A percentile compares a stretch with the other conserved stretches of the same genome.
These are phyloP conservation scores for Sebastes fasciatus DNA, from an alignment of 2,113 vertebrate species.

Conservation along the genomic window DNA sequence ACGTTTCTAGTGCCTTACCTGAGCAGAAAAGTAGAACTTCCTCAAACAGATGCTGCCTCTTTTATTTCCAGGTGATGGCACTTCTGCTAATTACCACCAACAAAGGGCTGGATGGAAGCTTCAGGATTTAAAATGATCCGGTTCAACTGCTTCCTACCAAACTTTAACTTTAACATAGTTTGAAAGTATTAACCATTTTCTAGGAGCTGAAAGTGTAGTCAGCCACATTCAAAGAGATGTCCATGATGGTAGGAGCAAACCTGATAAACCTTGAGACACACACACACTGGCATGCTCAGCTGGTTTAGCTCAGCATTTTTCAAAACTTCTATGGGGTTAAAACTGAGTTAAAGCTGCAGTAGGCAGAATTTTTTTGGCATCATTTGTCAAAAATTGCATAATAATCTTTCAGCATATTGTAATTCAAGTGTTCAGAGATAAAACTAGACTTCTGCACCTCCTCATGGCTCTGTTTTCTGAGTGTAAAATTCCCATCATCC, in stretches of 20 bases:
- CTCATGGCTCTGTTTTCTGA: no score
- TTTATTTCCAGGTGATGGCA: constrained; percentile 68
- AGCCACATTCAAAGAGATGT: background rate
- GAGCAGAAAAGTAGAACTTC: background rate
- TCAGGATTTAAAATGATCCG: background rate
- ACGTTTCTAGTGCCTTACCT: constrained; percentile 24
- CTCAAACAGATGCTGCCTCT: background rate
- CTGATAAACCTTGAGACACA: background rate
- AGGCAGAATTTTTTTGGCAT: no score
- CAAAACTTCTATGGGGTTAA: no score
- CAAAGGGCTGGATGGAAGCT: background rate
- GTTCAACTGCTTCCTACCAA: background rate
- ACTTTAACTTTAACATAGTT: background rate
- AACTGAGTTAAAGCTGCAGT: no score
- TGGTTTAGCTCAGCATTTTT: background rate
- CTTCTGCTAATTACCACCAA: constrained; percentile 59
- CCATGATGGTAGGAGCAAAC: background rate
- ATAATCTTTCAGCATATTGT: no score
- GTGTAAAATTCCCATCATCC: background rate
- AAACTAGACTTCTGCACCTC: no score
- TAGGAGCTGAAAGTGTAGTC: background rate
- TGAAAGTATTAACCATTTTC: accelerated
- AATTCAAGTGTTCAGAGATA: no score
- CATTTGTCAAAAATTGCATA: no score
- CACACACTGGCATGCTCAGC: background rate